phyloP scores from a whole-genome alignment of 2,797 vertebrate genomes.

The Knipowitschia caucasica region DNA sequence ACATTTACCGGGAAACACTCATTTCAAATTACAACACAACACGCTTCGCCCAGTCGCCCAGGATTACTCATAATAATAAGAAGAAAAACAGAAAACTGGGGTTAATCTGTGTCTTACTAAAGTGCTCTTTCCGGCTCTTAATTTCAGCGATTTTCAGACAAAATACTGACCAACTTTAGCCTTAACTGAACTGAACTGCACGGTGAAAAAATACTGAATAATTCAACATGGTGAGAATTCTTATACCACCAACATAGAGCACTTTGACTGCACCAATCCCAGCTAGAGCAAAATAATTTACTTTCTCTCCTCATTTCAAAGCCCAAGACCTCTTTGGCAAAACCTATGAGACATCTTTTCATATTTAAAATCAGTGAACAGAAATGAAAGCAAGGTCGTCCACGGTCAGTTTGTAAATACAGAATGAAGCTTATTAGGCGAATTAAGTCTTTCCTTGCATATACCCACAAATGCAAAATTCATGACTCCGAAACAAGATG shows the following conservation, averaged over 20 bases:
- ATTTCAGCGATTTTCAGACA: conserved; percentile 25
- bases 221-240: conserved; percentile 53
- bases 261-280: conserved; percentile 12
- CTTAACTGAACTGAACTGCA: conserved; percentile 24
- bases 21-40: background rate
- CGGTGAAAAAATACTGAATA: conserved; percentile 56
- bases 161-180: conserved; percentile 22
- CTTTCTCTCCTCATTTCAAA: conserved; percentile 46
- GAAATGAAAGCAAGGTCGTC: conserved; percentile 13
- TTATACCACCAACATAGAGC: conserved; percentile 41
- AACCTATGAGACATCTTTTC: conserved; percentile 16
- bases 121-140: conserved; percentile 28
- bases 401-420: conserved; percentile 8
- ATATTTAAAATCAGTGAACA: conserved; percentile 20
- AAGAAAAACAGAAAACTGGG: conserved; percentile 5
- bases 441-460: background rate
- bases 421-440: background rate
- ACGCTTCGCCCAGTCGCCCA: background rate
- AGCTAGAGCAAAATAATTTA: conserved; percentile 30
- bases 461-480: background rate
- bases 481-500: background rate
- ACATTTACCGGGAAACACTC: background rate
- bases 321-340: conserved; percentile 37
- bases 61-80: background rate
- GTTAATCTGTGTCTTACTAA: conserved; percentile 30